Evolutionary conservation across 2,113 vertebrate species (phyloP), one percentile per base, ranked within the genome.

Genomic region (Mellivora capensis): DNA sequence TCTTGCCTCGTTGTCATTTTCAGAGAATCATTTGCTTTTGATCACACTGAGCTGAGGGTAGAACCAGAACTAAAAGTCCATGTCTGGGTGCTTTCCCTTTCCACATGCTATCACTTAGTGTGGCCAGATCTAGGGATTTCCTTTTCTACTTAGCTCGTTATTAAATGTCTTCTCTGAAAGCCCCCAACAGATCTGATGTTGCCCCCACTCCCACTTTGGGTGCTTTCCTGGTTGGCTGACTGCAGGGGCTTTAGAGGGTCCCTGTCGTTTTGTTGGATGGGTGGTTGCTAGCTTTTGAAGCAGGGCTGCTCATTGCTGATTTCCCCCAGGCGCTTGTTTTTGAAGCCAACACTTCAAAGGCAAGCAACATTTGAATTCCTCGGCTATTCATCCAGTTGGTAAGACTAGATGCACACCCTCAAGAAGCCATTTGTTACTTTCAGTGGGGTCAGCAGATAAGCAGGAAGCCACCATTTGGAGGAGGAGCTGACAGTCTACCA

Each of bases 271-370:
- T 81, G 87, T 42, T 83, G 96, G 83, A 52, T 85, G 27, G 64
- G 67, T 44, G 47, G 14, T 87, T 91, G 74, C 64, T 61, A 72
- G 74, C 69, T 97, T 97, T 97, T 97, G 96, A 97, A 96, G 87
- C 57, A 89, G 80, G 80, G 7, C 54, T 94, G 74, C 54, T 93
- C 84, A 81, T 98, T 97, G 90, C 94, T 79, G 90, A 97, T 91
- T 93, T 97, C 93, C 96, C 88, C 54, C 59, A 85, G 86, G 92
- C 92, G 57, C 96, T 98, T 97, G 96, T 92, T 97, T 96, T 90
- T 97, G 88, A 96, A 96, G 90, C 42, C 84, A 77, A 86, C 62
- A n/a, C 97, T 96, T 98, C 97, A 98, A 98, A 97, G 97, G 67
- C 89, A 87, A 96, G 76, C 25, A 90, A 62, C 95, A 82, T 96